A percentile compares a stretch with the other conserved stretches of the same genome.
Evolutionary conservation across 2,797 vertebrate genomes (phyloP).

Genomic region (Neostethus bicornis): DNA sequence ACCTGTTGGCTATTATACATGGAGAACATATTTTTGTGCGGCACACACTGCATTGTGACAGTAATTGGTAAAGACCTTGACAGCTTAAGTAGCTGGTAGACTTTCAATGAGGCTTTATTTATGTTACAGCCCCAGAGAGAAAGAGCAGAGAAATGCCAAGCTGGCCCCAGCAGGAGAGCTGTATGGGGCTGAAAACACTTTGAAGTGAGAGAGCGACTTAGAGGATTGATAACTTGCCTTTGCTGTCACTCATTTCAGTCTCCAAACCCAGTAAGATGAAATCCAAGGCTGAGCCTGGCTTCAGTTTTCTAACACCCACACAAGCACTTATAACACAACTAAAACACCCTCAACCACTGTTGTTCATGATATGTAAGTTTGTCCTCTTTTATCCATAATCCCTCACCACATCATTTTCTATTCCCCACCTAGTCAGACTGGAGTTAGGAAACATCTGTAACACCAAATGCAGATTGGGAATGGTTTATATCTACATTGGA

Average conservation of each 20-base stretch:
- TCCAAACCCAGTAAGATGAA: constrained; percentile 58
- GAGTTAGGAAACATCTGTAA: too few relatives aligned
- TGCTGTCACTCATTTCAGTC: constrained; percentile 79
- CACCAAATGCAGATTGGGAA: too few relatives aligned
- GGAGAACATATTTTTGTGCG: constrained; percentile 70
- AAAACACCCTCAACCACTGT: constrained; percentile 46
- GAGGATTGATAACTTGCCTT: constrained; percentile 80
- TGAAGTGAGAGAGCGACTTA: constrained; percentile 78
- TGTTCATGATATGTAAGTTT: constrained; percentile 46
- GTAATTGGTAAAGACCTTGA: constrained; percentile 87
- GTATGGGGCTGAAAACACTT: constrained; percentile 74
- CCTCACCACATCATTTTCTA: constrained; percentile 11
- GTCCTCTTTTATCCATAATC: constrained; percentile 22
- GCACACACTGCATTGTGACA: constrained; percentile 69
- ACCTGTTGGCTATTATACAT: constrained; percentile 69
- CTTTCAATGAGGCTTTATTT: constrained; percentile 85
- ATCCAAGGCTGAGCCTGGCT: constrained; percentile 63
- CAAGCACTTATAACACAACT: constrained; percentile 49
- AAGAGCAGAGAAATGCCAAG: constrained; percentile 80
- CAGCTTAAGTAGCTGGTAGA: constrained; percentile 84
- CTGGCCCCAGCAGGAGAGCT: constrained; percentile 76
- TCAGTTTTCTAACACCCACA: constrained; percentile 62
- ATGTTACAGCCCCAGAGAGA: constrained; percentile 81
- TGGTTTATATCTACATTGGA: too few relatives aligned
- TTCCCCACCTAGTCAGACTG: too few relatives aligned